Base-by-base conservation (phyloP, 1,140 invertebrate species). In the Polyergus mexicanus region DNA sequence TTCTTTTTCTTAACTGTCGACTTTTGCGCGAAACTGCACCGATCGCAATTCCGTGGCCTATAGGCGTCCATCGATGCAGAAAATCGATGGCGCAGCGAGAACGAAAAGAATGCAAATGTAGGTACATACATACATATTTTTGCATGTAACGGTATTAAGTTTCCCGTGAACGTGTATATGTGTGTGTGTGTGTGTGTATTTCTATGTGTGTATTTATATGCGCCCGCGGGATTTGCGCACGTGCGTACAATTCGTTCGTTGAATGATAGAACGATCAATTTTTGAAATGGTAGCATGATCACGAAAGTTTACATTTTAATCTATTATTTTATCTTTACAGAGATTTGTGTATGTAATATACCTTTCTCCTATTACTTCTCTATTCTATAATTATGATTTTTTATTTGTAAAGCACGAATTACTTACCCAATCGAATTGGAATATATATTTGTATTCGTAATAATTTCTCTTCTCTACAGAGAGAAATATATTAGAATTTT, bases 1-100 rank as follows among this genome's bases (percentile, higher is more conserved):
- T 72, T 80, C n/a, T 80, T 80, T 80, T 68, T 68, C 63, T 80
- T 80, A 80, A 68, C 76, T 66, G 76, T 32, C 44, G 63, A 68
- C 63, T 68, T 66, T 56, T 69, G 66, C n/a, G 16, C 44, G 44
- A 38, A 25, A 28, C 32, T 22, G 25, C 38, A 28, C 25, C 41
- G 38, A n/a, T 71, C 68, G 68, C 62, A 63, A 76, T 78, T 3
- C 32, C 8, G 58, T 7, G 16, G 19, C 11, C 22, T 19, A n/a
- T 35, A 35, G 75, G n/a, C 60, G 22, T 38, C 19, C 44, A 56
- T 68, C 76, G 76, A 68, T 54, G 44, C 47, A 47, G 62, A 68
- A 80, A 80, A 80, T 28, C 76, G 58, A 44, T 76, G 16, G 13
- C 22, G 74, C n/a, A 16, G n/a, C n/a, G 47, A 35, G 32, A 54